Percentiles rank a stretch among this genome's conserved stretches.
phyloP scores from a whole-genome alignment of 92 coral and sea anemone genomes.

The Phenganax marumi region DNA sequence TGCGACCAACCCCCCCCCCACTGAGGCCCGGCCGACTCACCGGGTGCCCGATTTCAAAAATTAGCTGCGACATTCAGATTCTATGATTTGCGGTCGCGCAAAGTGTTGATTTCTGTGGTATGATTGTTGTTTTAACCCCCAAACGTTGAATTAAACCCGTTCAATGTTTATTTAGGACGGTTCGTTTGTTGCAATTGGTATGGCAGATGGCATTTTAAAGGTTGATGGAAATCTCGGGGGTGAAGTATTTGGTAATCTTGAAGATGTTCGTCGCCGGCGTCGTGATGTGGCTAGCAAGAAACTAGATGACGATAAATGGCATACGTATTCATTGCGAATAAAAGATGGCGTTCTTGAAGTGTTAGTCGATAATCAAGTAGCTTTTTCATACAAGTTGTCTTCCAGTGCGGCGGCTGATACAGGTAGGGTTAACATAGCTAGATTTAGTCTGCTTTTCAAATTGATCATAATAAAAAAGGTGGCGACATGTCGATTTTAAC shows the following conservation, averaged over 20 bases:
- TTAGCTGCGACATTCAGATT: too few relatives aligned
- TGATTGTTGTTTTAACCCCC: too few relatives aligned
- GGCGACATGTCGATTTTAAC: too few relatives aligned
- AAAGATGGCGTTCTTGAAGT: slow-evolving; percentile 22
- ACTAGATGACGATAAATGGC: slow-evolving; percentile 27
- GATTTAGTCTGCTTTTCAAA: too few relatives aligned
- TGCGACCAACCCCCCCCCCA: too few relatives aligned
- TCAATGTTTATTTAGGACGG: slow-evolving; percentile 3
- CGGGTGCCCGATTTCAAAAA: too few relatives aligned
- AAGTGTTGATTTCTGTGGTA: too few relatives aligned
- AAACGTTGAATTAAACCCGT: not conserved
- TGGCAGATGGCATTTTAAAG: not conserved
- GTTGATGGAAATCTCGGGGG: slow-evolving; percentile 10
- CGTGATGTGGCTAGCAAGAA: not conserved
- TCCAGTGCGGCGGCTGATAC: not conserved
- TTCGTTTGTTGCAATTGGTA: not conserved
- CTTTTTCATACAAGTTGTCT: not conserved
- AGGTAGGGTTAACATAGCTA: not conserved
- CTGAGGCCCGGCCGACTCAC: too few relatives aligned
- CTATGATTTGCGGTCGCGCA: not conserved
- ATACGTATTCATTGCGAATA: slow-evolving; percentile 9
- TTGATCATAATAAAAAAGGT: too few relatives aligned
- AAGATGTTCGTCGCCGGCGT: not conserved
- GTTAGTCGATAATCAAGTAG: slow-evolving; percentile 6
- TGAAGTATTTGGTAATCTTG: not conserved